Evolutionary conservation across 2,888 invertebrate genomes (phyloP), one percentile per base, ranked within the genome.

Genomic region (Mechanitis messenoides): DNA sequence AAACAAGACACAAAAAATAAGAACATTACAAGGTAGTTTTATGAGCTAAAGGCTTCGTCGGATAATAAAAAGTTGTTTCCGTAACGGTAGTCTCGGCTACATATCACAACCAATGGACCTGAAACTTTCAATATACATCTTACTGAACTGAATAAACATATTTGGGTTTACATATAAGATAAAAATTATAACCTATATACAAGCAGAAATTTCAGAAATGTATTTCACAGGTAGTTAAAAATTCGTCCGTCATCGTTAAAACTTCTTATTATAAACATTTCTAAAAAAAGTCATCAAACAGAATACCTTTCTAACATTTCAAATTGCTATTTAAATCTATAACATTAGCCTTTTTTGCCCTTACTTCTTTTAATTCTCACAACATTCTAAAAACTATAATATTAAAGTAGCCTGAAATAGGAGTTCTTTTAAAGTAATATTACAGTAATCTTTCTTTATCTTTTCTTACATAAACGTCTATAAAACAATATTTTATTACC

Each of bases 1-100:
- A 50, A 50, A 50, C 50, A 50, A 50, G 50, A 11, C 31, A 31
- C 31, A 50, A 31, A 50, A 50, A 50, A 50, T 50, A 50, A 50
- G 50, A 50, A 50, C 50, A 50, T 50, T 31, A 50, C 50, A 50
- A 50, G 31, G 9, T 50, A 50, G 50, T 50, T 50, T 50, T 50
- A 50, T 31, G 50, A 50, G 50, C 50, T 50, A 31, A 31, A 47
- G 47, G 47, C 20, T 47, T 47, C 47, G 47, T 47, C 47, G 47
- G 47, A 28, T 47, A 47, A n/a, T n/a, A 47, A 47, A 47, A 31
- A 50, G 50, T 31, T 11, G 31, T 31, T 31, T 50, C 50, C 50
- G 31, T 50, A 31, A 50, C 31, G 50, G 31, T 31, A 50, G 50
- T 31, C 50, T 2, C 47, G 20, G 20, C 38, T 47, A 47, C 28